A percentile compares a stretch with the other conserved stretches of the same genome.
Evolutionary conservation across 2,797 vertebrate species (phyloP).

Genomic region (Sebastes vulpes): DNA sequence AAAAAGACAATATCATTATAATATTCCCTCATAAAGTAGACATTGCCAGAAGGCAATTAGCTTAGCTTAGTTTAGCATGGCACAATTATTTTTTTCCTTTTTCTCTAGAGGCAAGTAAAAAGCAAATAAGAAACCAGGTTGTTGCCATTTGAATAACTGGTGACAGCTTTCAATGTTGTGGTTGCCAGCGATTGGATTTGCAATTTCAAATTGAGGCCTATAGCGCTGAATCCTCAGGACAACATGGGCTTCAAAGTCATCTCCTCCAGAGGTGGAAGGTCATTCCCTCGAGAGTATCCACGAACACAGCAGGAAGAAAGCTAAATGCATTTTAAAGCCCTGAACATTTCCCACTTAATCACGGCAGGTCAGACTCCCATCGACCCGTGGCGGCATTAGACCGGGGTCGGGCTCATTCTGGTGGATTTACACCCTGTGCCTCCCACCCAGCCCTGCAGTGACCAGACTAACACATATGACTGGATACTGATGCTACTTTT

Average conservation of each 20-base stretch:
- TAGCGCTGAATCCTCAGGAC: neutral
- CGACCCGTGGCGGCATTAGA: slow-evolving; percentile 11
- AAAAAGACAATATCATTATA: too few species aligned
- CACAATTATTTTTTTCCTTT: neutral
- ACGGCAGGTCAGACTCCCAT: slow-evolving; percentile 31
- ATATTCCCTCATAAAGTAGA: neutral
- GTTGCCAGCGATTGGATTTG: neutral
- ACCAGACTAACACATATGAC: neutral
- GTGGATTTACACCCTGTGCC: slow-evolving; percentile 32
- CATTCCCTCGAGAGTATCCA: slow-evolving; percentile 9
- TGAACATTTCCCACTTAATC: slow-evolving; percentile 52
- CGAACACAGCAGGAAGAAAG: slow-evolving; percentile 8
- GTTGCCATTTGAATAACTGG: neutral
- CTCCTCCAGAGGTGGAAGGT: slow-evolving; percentile 15
- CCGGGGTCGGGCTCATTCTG: slow-evolving; percentile 16
- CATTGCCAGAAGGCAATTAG: neutral
- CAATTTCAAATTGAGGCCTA: slow-evolving; percentile 10
- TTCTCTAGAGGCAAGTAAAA: neutral
- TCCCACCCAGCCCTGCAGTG: neutral
- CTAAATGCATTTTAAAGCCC: slow-evolving; percentile 38
- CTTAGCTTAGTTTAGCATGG: neutral
- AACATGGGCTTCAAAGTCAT: slow-evolving; percentile 6
- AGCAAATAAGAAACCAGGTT: neutral
- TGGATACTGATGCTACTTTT: neutral
- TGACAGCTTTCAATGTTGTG: neutral